These are phyloP conservation scores for Penaeus chinensis DNA, from an alignment of 1,140 invertebrate genomes.

Conservation along the genomic window DNA sequence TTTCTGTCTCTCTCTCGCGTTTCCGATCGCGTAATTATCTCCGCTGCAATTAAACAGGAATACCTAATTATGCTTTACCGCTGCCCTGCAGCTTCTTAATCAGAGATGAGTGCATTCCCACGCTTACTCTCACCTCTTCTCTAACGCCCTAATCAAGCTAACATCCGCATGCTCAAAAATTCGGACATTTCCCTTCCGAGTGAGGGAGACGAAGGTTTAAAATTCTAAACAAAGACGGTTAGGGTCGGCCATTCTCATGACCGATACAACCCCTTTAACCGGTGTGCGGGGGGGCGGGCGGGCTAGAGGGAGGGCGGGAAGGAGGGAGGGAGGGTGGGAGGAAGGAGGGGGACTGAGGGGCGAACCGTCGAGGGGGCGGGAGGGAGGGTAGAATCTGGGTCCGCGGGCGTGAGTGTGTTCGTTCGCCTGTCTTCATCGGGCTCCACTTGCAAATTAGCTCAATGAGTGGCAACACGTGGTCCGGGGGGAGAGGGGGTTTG, in stretches of 20 bases:
- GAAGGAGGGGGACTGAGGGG: neutral
- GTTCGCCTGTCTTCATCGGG: slow-evolving; percentile 56
- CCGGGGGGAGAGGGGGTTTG: slow-evolving; percentile 30
- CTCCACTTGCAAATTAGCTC: slow-evolving; percentile 59
- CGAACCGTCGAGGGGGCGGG: neutral
- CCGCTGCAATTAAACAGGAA: slow-evolving; percentile 46
- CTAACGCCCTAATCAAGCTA: neutral
- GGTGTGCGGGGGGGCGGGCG: slow-evolving; percentile 33
- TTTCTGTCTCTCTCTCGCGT: neutral
- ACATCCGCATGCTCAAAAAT: too few species aligned
- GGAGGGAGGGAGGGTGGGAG: slow-evolving; percentile 3
- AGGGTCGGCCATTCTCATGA: slow-evolving; percentile 58
- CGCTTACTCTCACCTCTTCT: neutral
- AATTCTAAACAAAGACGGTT: slow-evolving; percentile 53
- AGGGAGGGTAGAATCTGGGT: slow-evolving; percentile 56
- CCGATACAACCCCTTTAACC: slow-evolving; percentile 61
- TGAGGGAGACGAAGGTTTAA: slow-evolving; percentile 39
- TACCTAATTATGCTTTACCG: slow-evolving; percentile 44
- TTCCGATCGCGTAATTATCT: neutral
- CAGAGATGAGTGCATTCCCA: neutral
- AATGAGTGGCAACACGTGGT: slow-evolving; percentile 57
- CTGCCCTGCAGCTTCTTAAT: too few species aligned
- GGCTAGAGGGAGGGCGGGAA: neutral
- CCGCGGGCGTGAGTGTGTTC: slow-evolving; percentile 50
- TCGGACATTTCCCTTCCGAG: neutral